Base-by-base conservation (phyloP, 2,113 vertebrate genomes). In the Ageneiosus marmoratus region DNA sequence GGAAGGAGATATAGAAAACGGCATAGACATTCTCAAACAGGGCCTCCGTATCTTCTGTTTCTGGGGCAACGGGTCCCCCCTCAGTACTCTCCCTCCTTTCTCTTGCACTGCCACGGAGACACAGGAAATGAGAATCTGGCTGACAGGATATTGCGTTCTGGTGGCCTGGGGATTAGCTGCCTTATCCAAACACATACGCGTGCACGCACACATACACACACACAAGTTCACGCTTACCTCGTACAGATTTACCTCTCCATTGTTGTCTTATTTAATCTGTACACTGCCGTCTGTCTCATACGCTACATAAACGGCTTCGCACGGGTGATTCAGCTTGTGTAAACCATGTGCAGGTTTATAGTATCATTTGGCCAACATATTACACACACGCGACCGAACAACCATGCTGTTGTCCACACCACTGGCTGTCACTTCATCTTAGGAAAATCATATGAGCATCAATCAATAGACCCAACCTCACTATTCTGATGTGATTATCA, bases 91-190 rank as follows among this genome's bases (percentile, higher is more conserved):
- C 20, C 46, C 18, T 44, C 75, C 90, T 89, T 90, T 87, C 90
- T 41, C 89, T 91, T 89, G 90, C 94, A 93, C 91, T 91, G 89
- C 89, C 92, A 93, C 84, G 93, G 93, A 93, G 93, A 94, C 93
- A 95, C 95, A 96, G 95, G 95, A 96, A 95, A 96, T 96, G 94
- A 96, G 95, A 95, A 96, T 93, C 82, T 90, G 93, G 91, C 94
- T 94, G 94, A 95, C 94, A 96, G 96, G 96, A 96, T 96, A 96
- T 97, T 97, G 95, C 95, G 95, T 94, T 95, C 89, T 93, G 95
- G 94, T 95, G 92, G 93, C 93, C 93, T 93, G 92, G 94, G 94
- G 94, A 94, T 94, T 94, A 95, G 93, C 92, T 93, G 93, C 94
- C 93, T 94, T 94, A 95, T 95, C 94, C 93, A 94, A 94, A 94